Base-by-base conservation (phyloP, 2,888 invertebrate genomes). In the Dinocampus coccinellae region DNA sequence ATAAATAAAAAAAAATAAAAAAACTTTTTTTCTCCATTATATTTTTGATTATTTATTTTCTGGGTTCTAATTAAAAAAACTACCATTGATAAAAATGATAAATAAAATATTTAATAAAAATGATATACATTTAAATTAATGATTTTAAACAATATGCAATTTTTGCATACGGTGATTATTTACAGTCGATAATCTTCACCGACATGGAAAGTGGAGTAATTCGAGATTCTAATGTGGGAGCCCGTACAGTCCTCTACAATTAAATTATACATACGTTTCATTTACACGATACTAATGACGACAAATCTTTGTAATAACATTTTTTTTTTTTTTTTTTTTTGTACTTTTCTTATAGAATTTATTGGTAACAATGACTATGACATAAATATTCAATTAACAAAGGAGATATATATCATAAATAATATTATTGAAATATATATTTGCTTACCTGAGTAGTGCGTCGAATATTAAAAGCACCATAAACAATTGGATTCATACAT, bases 401-500 rank as follows among this genome's bases (percentile, higher is more conserved):
- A 58, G n/a, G n/a, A n/a, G n/a, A n/a, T n/a, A n/a, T n/a, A n/a
- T n/a, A n/a, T n/a, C n/a, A 36, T 2, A 60, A 55, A 62, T 39
- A 36, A 55, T 52, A 64, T n/a, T n/a, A n/a, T n/a, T 20, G 26
- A 39, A 57, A 55, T 64, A 36, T 34, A 58, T 61, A 63, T 33
- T 63, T 47, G 75, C 79, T 78, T 71, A 86, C 86, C 80, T 84
- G 83, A 26, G 80, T 82, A 33, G 83, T 80, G 3, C 85, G 83
- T 22, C 93, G 89, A 78, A 95, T 94, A 87, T 95, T 95, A 86
- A 95, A 97, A 16, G 92, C 90, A 0, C 98, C 98, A 85, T 98
- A 98, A 29, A 98, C 97, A 75, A 98, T 93, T 3, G 98, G 98
- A 89, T 98, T 97, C 88, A 97, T 95, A 86, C 97, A 97, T 2